A percentile compares a stretch with the other conserved stretches of the same genome.
Evolutionary conservation across 2,888 invertebrate species (phyloP).

Genomic region (Bugula neritina): DNA sequence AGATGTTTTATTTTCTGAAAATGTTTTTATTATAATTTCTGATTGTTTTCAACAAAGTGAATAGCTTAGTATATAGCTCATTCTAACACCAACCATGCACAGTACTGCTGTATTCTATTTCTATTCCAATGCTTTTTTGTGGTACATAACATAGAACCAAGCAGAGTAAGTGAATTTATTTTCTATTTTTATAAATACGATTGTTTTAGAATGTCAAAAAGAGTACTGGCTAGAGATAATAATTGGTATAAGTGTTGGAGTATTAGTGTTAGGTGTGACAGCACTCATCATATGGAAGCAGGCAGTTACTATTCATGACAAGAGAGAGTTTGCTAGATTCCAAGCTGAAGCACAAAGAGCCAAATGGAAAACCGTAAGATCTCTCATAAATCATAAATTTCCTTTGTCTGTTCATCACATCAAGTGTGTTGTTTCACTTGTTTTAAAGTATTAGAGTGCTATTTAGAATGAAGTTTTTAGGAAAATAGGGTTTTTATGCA

Average conservation of each 20-base stretch:
- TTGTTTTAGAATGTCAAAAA: slow-evolving; percentile 19
- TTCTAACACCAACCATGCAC: too few species aligned
- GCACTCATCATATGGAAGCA: slow-evolving; percentile 92
- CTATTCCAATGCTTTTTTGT: too few species aligned
- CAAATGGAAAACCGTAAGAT: slow-evolving; percentile 91
- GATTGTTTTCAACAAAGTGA: too few species aligned
- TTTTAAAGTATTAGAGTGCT: not conserved
- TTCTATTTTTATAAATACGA: too few species aligned
- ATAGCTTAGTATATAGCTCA: too few species aligned
- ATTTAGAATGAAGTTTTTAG: not conserved
- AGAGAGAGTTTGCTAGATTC: slow-evolving; percentile 92
- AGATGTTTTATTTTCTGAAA: too few species aligned
- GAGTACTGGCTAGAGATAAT: slow-evolving; percentile 62
- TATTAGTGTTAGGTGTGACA: slow-evolving; percentile 83
- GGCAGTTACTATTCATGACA: slow-evolving; percentile 90
- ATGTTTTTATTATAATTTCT: too few species aligned
- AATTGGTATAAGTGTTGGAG: slow-evolving; percentile 85
- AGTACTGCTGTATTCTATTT: too few species aligned
- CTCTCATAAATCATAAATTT: not conserved
- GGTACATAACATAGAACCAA: too few species aligned
- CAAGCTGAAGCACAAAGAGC: slow-evolving; percentile 96
- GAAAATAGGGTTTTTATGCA: too few species aligned
- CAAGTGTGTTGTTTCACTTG: not conserved
- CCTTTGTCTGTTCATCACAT: not conserved
- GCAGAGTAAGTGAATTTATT: too few species aligned